These are phyloP conservation scores for Ditylenchus weischeri DNA, from an alignment of 2,888 invertebrate species.

Conservation along the genomic window DNA sequence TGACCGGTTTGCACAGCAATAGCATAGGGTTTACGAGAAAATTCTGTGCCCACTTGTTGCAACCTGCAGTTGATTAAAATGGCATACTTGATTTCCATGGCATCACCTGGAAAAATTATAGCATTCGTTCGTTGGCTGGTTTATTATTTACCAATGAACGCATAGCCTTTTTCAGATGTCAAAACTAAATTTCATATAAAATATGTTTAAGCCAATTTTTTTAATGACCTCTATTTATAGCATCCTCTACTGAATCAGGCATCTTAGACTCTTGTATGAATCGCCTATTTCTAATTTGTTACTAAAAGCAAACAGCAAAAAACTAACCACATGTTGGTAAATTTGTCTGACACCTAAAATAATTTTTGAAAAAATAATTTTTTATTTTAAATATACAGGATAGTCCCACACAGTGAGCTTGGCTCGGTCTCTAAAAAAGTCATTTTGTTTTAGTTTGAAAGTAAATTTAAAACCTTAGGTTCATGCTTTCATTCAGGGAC, in stretches of 20 bases:
- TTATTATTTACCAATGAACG: constrained; percentile 70
- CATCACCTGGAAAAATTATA: constrained; percentile 67
- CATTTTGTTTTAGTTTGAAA: too few relatives aligned
- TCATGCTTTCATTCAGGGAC: constrained; percentile 87
- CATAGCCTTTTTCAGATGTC: constrained; percentile 72
- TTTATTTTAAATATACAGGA: constrained; percentile 68
- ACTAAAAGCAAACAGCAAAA: constrained; percentile 70
- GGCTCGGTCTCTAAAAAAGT: constrained; percentile 72
- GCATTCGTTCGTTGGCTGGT: not conserved
- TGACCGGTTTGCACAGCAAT: constrained; percentile 65
- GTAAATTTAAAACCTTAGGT: constrained; percentile 62
- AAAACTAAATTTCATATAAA: constrained; percentile 61
- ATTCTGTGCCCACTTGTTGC: constrained; percentile 89
- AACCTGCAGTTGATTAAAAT: constrained; percentile 81
- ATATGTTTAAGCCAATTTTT: not conserved
- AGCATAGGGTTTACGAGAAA: constrained; percentile 92
- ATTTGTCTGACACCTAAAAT: constrained; percentile 74
- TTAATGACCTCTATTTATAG: constrained; percentile 66
- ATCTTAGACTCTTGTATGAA: constrained; percentile 69
- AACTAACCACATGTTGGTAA: constrained; percentile 91
- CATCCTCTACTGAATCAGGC: constrained; percentile 76
- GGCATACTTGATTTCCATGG: constrained; percentile 81
- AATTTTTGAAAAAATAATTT: too few relatives aligned
- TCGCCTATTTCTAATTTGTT: not conserved
- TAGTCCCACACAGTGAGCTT: constrained; percentile 99